Conservation (phyloP, 2,888 invertebrate genomes). For the Eledona agricola region DNA sequence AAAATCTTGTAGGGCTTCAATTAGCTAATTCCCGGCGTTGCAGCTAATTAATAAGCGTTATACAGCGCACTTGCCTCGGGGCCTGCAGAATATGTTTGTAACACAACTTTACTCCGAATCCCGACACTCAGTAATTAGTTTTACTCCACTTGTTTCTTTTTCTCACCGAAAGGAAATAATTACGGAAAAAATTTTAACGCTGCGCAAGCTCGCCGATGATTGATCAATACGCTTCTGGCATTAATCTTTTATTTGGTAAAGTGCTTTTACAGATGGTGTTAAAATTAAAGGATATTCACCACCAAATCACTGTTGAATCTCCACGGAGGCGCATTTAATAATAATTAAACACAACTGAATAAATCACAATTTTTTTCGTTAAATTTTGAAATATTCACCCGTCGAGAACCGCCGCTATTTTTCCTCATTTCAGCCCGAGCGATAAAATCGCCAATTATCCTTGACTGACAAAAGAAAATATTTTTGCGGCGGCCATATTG, state of each 20-base stretch:
- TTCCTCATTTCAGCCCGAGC: conserved; percentile 22
- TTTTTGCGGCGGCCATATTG: conserved; percentile 22
- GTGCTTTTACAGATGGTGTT: too few relatives aligned
- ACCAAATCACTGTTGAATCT: too few relatives aligned
- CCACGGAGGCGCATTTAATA: too few relatives aligned
- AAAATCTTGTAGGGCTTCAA: conserved; percentile 20
- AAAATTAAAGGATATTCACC: too few relatives aligned
- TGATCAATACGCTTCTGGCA: conserved; percentile 1
- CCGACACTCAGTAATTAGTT: too few relatives aligned
- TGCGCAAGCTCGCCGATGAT: conserved; percentile 1
- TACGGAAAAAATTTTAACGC: too few relatives aligned
- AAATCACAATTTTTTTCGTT: conserved; percentile 19
- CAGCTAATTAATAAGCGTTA: conserved; percentile 13
- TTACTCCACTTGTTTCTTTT: too few relatives aligned
- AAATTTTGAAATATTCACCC: conserved; percentile 26
- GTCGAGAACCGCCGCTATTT: conserved; percentile 18
- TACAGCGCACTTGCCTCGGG: conserved; percentile 3
- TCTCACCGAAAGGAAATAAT: too few relatives aligned
- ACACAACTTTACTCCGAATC: too few relatives aligned
- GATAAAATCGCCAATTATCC: conserved; percentile 31
- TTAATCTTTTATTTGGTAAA: too few relatives aligned
- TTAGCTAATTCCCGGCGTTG: conserved; percentile 9
- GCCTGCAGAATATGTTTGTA: not conserved
- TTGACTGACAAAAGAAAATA: conserved; percentile 14
- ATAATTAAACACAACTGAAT: conserved; percentile 2